These are phyloP conservation scores for Drosophila algonquin DNA, from an alignment of 2,888 invertebrate genomes.

Conservation along the genomic window DNA sequence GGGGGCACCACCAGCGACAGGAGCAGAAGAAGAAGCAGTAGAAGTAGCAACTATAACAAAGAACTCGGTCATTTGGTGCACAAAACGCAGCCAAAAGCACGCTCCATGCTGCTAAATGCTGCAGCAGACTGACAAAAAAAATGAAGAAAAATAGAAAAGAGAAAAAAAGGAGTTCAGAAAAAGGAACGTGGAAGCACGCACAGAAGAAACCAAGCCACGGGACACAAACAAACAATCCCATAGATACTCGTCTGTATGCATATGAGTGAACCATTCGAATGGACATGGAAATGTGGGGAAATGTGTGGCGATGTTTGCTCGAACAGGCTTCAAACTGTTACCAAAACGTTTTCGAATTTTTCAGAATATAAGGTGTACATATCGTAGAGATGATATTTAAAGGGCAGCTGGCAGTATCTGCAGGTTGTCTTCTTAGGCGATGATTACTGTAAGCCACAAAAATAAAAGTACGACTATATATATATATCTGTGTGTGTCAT, in stretches of 20 bases:
- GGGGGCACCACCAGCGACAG: not conserved
- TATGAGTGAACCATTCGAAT: not conserved
- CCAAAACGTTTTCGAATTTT: constrained; percentile 1
- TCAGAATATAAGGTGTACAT: too few species aligned
- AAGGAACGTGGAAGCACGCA: constrained; percentile 42
- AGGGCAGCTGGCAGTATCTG: too few species aligned
- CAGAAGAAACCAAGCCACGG: constrained; percentile 21
- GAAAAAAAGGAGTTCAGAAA: constrained; percentile 16
- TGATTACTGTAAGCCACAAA: constrained; percentile 34
- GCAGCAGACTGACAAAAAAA: constrained; percentile 16
- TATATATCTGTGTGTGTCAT: constrained; percentile 47
- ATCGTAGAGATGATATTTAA: too few species aligned
- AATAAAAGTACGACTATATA: not conserved
- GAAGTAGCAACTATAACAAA: constrained; percentile 44
- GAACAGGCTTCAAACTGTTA: constrained; percentile 39
- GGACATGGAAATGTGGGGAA: not conserved
- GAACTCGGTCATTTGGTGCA: constrained; percentile 69
- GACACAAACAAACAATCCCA: constrained; percentile 14
- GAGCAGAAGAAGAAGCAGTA: constrained; percentile 19
- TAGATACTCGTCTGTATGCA: not conserved
- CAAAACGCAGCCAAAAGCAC: constrained; percentile 57
- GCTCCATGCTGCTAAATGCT: constrained; percentile 62
- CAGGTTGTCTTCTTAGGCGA: not conserved
- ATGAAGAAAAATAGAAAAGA: constrained; percentile 1
- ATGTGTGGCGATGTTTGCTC: constrained; percentile 26